Evolutionary conservation across 2,797 vertebrate species (phyloP).

Genomic region (Sparus aurata): DNA sequence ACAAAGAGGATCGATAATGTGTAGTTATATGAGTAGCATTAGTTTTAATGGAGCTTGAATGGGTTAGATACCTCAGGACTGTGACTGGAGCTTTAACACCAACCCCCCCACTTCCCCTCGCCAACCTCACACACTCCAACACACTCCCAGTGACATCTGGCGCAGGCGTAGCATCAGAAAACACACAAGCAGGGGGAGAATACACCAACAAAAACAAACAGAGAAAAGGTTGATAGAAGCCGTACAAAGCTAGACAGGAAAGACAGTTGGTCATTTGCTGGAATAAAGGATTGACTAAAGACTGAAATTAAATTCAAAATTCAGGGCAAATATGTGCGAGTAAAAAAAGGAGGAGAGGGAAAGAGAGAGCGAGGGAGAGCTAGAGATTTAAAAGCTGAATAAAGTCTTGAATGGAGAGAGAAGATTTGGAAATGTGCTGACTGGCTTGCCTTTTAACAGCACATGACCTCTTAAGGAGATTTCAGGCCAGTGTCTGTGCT

Average conservation of each 20-base stretch:
- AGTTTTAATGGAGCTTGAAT: constrained; percentile 14
- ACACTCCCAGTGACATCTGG: constrained; percentile 66
- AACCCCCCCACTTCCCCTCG: constrained; percentile 3
- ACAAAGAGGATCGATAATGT: background rate
- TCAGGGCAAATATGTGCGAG: background rate
- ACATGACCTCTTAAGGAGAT: constrained; percentile 82
- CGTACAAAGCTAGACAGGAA: background rate
- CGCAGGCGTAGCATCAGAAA: constrained; percentile 38
- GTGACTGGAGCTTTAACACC: constrained; percentile 34
- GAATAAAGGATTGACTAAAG: background rate
- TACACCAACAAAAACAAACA: background rate
- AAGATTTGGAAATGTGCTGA: constrained; percentile 73
- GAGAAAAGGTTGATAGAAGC: background rate
- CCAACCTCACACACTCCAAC: constrained; percentile 19
- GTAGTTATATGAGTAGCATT: background rate
- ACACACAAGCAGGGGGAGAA: constrained; percentile 26
- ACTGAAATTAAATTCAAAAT: constrained; percentile 30
- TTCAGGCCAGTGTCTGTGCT: constrained; percentile 69
- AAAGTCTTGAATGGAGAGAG: constrained; percentile 53
- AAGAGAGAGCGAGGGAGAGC: background rate
- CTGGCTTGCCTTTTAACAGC: constrained; percentile 69
- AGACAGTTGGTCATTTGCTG: background rate
- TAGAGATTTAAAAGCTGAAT: constrained; percentile 49
- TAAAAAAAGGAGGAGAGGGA: background rate
- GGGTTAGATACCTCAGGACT: constrained; percentile 9